Base-by-base conservation (phyloP, 1,140 invertebrate genomes). In the Saccostrea echinata region DNA sequence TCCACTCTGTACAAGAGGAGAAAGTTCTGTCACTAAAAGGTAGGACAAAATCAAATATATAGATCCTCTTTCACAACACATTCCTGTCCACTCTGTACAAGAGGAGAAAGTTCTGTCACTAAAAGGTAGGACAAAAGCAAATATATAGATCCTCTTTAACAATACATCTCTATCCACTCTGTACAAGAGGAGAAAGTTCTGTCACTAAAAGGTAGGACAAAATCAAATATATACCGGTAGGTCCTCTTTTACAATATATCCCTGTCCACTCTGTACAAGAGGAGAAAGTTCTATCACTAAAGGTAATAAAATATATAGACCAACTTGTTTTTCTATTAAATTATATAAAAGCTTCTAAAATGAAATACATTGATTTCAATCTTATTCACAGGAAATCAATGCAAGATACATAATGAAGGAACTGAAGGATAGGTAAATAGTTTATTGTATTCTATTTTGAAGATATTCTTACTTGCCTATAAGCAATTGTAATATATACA, bases 211-310 rank as follows among this genome's bases (percentile, higher is more conserved):
- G n/a, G n/a, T n/a, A 43, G 43, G 43, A 43, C 43, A 43, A 8
- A 33, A 18, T 18, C 33, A 30, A 82, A 27, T n/a, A 18, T 83
- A 21, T 51, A n/a, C n/a, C n/a, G n/a, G n/a, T 43, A 55, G n/a
- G 95, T 85, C 94, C 94, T n/a, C 88, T 95, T 24, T 88, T 95
- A 84, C 90, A 94, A 88, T 91, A 94, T 68, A 89, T 93, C 24
- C 94, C 94, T 81, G 93, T 95, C 6, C 93, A 94, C 84, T 95
- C 94, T 27, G 91, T 94, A 13, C 94, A 95, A 85, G 94, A 95
- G 52, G 94, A 95, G 83, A 94, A 95, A 88, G 93, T 95, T 13
- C 88, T 95, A 6, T 92, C 94, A 30, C 89, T 95, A n/a, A 95
- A 95, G 92, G 94, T 94, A 87, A 57, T 13, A 21, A 55, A 35